Evolutionary conservation across 1,140 invertebrate genomes (phyloP).

Genomic region (Trinorchestia longiramus): DNA sequence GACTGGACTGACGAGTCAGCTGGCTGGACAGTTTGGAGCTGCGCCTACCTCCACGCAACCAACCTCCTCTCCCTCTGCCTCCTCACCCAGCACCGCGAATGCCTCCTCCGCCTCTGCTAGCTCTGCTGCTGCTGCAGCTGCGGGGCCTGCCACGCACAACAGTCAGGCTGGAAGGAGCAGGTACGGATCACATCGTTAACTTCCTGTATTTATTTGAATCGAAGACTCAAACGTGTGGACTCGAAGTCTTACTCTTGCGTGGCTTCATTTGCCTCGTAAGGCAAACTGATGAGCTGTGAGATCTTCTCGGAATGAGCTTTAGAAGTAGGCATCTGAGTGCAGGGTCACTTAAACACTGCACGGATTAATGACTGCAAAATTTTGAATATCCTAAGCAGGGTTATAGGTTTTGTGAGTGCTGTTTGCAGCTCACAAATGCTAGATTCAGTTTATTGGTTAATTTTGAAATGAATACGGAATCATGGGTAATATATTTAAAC

Average conservation of each 20-base stretch:
- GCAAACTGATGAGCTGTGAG: too few relatives aligned
- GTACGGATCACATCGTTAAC: slow-evolving; percentile 49
- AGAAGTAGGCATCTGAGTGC: too few relatives aligned
- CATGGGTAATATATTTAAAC: too few relatives aligned
- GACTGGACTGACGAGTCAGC: slow-evolving; percentile 73
- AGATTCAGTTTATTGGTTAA: too few relatives aligned
- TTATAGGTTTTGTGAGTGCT: too few relatives aligned
- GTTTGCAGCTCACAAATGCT: too few relatives aligned
- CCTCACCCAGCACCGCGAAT: slow-evolving; percentile 56
- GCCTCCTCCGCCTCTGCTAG: slow-evolving; percentile 57
- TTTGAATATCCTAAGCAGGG: too few relatives aligned
- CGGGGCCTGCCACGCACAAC: slow-evolving; percentile 58
- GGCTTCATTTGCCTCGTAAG: too few relatives aligned
- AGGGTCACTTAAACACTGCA: too few relatives aligned
- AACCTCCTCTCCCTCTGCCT: background rate
- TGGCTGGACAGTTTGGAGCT: slow-evolving; percentile 70
- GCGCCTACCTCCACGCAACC: slow-evolving; percentile 65
- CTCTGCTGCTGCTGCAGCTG: slow-evolving; percentile 38
- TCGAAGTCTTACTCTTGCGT: background rate
- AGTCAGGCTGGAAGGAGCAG: slow-evolving; percentile 65
- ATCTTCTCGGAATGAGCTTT: too few relatives aligned
- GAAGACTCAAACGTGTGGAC: background rate
- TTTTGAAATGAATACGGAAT: too few relatives aligned
- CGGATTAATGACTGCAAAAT: too few relatives aligned
- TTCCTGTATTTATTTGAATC: background rate